Evolutionary conservation across 2,113 vertebrate genomes (phyloP), one percentile per base, ranked within the genome.

Genomic region (Tenebrosternarchus preto): DNA sequence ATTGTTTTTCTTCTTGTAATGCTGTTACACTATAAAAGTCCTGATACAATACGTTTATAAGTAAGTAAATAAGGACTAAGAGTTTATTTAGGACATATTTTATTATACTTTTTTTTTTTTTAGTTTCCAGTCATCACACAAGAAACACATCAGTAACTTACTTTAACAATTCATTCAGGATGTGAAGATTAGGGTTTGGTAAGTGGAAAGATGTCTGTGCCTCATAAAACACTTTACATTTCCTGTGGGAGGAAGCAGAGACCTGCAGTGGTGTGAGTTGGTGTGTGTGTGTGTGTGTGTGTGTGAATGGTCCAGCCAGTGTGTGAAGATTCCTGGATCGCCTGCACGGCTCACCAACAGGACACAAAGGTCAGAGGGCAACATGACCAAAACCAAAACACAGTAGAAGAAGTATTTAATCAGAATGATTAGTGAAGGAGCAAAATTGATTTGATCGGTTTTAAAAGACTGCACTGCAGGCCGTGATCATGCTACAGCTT

Each of bases 241-340:
- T 60, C 82, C 53, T 77, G 16, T 27, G 76, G 73, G 78, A 86
- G 84, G 79, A 86, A 81, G 78, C 43, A 69, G 61, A 50, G 43
- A 53, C 71, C 71, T 75, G 66, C 68, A 76, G 74, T 20, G 59
- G 63, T 60, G 71, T 72, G 79, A 83, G 70, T 86, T n/a, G n/a
- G n/a, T n/a, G n/a, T n/a, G 64, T 43, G 56, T 46, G 61, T 61
- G 66, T 31, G 33, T 60, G 56, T 53, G 39, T 61, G 72, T n/a
- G n/a, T n/a, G n/a, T n/a, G n/a, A n/a, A 78, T 46, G 33, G 68
- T 39, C 3, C 59, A 39, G 64, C 33, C 73, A 60, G 77, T 78
- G 24, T 55, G 59, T 39, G 20, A 57, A 11, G 39, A 69, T 56
- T 25, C 70, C 66, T 63, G 56, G 68, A 73, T 69, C 63, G 76